Evolutionary conservation across 30 jellyfish, hydroid and myxozoan genomes (phyloP).

Genomic region (Turritopsis rubra): DNA sequence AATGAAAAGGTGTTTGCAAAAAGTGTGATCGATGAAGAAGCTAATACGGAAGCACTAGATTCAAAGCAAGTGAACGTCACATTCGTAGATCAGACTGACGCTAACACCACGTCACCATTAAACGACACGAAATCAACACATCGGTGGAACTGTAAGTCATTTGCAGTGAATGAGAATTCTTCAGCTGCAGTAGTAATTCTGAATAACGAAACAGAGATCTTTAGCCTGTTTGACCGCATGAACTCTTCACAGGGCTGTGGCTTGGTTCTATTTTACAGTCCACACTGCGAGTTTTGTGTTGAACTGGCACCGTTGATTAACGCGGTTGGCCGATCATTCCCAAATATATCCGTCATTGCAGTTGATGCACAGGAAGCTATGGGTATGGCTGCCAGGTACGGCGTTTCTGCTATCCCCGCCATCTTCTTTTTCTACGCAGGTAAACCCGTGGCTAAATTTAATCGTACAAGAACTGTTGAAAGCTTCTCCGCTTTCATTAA

Average conservation of each 20-base stretch:
- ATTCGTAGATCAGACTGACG: neutral
- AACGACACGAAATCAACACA: neutral
- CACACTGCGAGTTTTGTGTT: conserved; percentile 27
- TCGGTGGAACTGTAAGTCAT: conserved; percentile 32
- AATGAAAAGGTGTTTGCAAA: too few species aligned
- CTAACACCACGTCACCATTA: neutral
- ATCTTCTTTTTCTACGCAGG: conserved; percentile 35
- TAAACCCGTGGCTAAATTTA: conserved; percentile 19
- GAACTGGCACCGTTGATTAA: conserved; percentile 27
- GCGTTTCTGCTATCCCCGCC: conserved; percentile 32
- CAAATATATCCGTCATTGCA: conserved; percentile 21
- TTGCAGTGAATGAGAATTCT: neutral
- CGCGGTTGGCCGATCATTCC: conserved; percentile 36
- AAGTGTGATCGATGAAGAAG: neutral
- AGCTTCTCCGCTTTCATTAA: conserved; percentile 2
- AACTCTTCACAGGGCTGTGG: conserved; percentile 28
- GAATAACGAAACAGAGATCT: conserved; percentile 15
- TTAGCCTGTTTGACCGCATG: conserved; percentile 13
- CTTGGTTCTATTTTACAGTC: conserved; percentile 26
- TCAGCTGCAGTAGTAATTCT: conserved; percentile 8
- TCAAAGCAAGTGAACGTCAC: neutral
- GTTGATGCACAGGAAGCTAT: conserved; percentile 21
- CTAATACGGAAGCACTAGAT: neutral
- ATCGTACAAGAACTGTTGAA: conserved; percentile 11
- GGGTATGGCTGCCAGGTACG: conserved; percentile 30